phyloP scores from a whole-genome alignment of 2,888 invertebrate species.

The Eilema sororculum region DNA sequence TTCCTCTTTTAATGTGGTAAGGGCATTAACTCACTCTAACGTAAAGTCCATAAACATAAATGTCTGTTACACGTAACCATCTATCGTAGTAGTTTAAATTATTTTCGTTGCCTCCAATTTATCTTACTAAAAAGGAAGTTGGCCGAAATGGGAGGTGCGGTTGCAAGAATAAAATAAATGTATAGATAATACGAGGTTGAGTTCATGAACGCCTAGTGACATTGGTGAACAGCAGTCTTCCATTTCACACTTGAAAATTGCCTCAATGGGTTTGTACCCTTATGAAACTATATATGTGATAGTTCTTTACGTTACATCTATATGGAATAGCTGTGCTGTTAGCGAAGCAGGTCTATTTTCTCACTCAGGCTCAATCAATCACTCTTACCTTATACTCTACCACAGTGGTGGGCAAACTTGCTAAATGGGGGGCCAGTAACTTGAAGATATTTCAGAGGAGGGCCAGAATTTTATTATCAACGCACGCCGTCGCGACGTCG shows the following conservation, averaged over 20 bases:
- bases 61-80: background rate
- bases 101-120: background rate
- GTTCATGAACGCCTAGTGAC: background rate
- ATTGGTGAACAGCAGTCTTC: background rate
- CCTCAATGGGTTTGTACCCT: background rate
- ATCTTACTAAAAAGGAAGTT: background rate
- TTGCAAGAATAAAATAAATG: background rate
- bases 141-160: too few relatives aligned
- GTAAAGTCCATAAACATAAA: background rate
- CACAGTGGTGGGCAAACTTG: too few relatives aligned
- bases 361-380: background rate
- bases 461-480: too few relatives aligned
- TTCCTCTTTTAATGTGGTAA: conserved; percentile 23
- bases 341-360: background rate
- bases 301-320: background rate
- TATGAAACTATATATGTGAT: background rate
- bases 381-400: background rate
- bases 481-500: too few relatives aligned
- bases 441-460: too few relatives aligned
- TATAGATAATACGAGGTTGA: background rate
- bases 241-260: background rate
- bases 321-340: background rate
- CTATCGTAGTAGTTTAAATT: background rate
- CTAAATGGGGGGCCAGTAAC: too few relatives aligned
- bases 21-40: conserved; percentile 22